Evolutionary conservation across 2,797 vertebrate genomes (phyloP), one percentile per base, ranked within the genome.

Genomic region (Typhlichthys subterraneus): DNA sequence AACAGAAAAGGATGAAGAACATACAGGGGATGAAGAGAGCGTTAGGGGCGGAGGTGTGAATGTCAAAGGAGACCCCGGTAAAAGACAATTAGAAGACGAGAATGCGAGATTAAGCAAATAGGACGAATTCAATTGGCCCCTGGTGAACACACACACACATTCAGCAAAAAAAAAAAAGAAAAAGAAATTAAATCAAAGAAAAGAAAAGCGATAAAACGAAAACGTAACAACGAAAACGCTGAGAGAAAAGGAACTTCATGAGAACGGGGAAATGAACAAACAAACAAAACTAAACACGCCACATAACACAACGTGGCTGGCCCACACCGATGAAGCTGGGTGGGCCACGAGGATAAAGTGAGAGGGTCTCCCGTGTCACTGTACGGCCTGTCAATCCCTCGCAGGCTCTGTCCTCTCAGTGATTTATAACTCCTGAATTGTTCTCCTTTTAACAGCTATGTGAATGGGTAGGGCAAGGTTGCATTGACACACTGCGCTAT

Each of bases 341-440:
- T 86, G 86, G 88, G 78, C 78, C 66, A 5, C 61, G 64, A 64
- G 71, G 63, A 77, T 58, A 62, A 65, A 78, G 76, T 53, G 65
- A 46, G 72, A 69, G 79, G 84, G 81, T 81, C 76, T 77, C 74
- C 64, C 38, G 67, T 72, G 75, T 73, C 79, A 83, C 80, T 83
- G 85, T 81, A 79, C 78, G 1, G 71, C 76, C 79, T 83, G 83
- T 86, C 87, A 87, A 61, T 68, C 60, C n/a, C 72, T 67, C 42
- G 19, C 71, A 67, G 76, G 65, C 81, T 56, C 70, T 5, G 73
- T 70, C 72, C 69, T 63, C 69, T 45, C 42, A 1, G 45, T 88
- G 85, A 89, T 88, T 88, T 87, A 88, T 84, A 82, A 75, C 79
- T 77, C 70, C 70, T 73, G 79, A 76, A 86, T 85, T 87, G 85